Percentiles rank a stretch among this genome's conserved stretches.
These are phyloP conservation scores for Anguilla obscura DNA, from an alignment of 2,797 vertebrate species.

Conservation along the genomic window DNA sequence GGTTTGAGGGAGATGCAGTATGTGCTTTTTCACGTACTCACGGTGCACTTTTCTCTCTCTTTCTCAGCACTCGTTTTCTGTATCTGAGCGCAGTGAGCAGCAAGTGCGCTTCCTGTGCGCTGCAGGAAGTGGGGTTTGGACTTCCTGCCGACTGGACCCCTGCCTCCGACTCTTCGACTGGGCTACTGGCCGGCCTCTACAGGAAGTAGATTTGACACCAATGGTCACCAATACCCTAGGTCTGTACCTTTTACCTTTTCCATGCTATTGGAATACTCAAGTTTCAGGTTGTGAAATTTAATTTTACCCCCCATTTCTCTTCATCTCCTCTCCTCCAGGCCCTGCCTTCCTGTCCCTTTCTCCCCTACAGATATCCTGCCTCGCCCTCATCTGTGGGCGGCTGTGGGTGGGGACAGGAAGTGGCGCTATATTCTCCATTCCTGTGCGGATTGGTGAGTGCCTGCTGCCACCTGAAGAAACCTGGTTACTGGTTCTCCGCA, in stretches of 20 bases:
- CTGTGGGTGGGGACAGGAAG: constrained; percentile 78
- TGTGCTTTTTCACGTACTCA: not conserved
- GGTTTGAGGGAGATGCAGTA: not conserved
- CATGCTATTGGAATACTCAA: not conserved
- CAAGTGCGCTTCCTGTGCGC: constrained; percentile 78
- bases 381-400: constrained; percentile 68
- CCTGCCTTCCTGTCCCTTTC: constrained; percentile 69
- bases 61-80: constrained; percentile 68
- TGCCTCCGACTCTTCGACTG: constrained; percentile 75
- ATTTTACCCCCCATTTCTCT: constrained; percentile 9
- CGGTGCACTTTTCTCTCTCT: constrained; percentile 6
- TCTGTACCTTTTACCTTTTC: constrained; percentile 39
- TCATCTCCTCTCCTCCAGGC: constrained; percentile 52
- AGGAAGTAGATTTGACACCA: constrained; percentile 71
- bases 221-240: constrained; percentile 73
- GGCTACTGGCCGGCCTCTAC: constrained; percentile 70
- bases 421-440: constrained; percentile 75
- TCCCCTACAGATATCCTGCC: constrained; percentile 72
- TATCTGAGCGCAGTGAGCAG: constrained; percentile 75
- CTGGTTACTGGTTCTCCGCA: not conserved
- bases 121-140: constrained; percentile 75
- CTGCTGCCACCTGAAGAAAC: not conserved
- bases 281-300: not conserved
- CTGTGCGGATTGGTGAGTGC: constrained; percentile 72
- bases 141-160: constrained; percentile 73